phyloP scores from a whole-genome alignment of 2,888 invertebrate species.

The Alentia gelatinosa region DNA sequence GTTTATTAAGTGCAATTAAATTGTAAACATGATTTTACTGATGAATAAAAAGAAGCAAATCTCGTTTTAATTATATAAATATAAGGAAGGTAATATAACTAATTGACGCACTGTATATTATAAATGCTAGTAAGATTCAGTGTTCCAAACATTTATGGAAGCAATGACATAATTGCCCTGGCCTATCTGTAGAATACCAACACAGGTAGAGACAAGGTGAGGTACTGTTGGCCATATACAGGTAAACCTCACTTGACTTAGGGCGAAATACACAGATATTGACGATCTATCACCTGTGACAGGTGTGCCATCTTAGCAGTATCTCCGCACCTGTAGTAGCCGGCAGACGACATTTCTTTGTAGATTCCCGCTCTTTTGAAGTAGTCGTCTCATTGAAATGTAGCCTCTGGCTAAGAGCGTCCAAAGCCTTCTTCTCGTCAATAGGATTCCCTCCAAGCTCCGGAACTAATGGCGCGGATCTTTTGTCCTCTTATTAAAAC shows the following conservation, averaged over 20 bases:
- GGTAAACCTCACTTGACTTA: too few species aligned
- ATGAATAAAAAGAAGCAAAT: too few species aligned
- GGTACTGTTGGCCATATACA: too few species aligned
- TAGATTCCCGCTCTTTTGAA: neutral
- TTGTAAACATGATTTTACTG: too few species aligned
- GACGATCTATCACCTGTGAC: neutral
- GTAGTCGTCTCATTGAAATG: neutral
- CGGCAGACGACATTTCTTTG: neutral
- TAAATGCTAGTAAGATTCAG: too few species aligned
- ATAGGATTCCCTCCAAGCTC: neutral
- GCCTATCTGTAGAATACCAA: neutral
- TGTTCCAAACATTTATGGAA: too few species aligned
- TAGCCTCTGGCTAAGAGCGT: neutral
- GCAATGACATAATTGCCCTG: neutral
- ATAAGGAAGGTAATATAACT: too few species aligned
- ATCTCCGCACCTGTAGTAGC: neutral
- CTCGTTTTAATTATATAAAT: too few species aligned
- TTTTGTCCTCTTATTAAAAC: neutral
- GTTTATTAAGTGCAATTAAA: too few species aligned
- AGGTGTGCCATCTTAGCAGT: conserved; percentile 1
- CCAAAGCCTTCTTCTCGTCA: neutral
- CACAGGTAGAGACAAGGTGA: neutral
- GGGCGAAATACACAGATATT: neutral
- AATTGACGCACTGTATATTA: too few species aligned
- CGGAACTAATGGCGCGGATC: neutral